These are phyloP conservation scores for Channa maculata DNA, from an alignment of 2,113 vertebrate genomes.

Conservation along the genomic window DNA sequence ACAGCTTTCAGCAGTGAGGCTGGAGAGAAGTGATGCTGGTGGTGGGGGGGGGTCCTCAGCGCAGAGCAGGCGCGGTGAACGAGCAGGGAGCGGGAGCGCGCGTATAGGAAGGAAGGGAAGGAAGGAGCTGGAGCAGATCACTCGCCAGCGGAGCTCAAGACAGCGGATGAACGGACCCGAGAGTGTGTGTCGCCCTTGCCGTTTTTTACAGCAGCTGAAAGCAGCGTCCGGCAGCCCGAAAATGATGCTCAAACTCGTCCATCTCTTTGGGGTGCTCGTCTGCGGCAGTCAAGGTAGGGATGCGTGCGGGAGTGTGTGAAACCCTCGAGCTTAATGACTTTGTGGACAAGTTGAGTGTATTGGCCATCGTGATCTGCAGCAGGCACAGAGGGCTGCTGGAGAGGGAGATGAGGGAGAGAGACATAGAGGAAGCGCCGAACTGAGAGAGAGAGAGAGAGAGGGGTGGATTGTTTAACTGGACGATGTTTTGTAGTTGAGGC, in stretches of 20 bases:
- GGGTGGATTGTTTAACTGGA: slow-evolving; percentile 78
- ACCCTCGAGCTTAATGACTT: slow-evolving; percentile 56
- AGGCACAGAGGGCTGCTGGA: slow-evolving; percentile 22
- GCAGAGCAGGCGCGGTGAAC: slow-evolving; percentile 54
- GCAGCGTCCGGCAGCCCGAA: slow-evolving; percentile 66
- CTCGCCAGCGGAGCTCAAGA: slow-evolving; percentile 74
- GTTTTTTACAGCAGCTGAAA: slow-evolving; percentile 67
- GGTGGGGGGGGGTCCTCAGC: slow-evolving; percentile 29
- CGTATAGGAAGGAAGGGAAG: slow-evolving; percentile 66
- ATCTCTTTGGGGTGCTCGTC: slow-evolving; percentile 82
- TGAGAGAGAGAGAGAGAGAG: slow-evolving; percentile 54
- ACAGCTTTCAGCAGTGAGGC: slow-evolving; percentile 25
- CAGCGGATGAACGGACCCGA: slow-evolving; percentile 72
- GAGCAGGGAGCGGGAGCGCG: slow-evolving; percentile 71
- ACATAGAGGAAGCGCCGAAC: not conserved
- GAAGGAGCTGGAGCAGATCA: slow-evolving; percentile 63
- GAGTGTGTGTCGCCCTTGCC: slow-evolving; percentile 50
- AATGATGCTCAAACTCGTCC: slow-evolving; percentile 79
- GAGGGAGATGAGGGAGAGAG: slow-evolving; percentile 15
- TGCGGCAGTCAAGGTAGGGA: slow-evolving; percentile 82
- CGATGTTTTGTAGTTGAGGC: slow-evolving; percentile 84
- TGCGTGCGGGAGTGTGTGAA: not conserved
- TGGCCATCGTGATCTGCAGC: slow-evolving; percentile 50
- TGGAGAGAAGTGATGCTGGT: slow-evolving; percentile 26
- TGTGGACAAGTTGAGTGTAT: slow-evolving; percentile 74